phyloP scores from a whole-genome alignment of 2,797 vertebrate genomes.

The Anas georgica region DNA sequence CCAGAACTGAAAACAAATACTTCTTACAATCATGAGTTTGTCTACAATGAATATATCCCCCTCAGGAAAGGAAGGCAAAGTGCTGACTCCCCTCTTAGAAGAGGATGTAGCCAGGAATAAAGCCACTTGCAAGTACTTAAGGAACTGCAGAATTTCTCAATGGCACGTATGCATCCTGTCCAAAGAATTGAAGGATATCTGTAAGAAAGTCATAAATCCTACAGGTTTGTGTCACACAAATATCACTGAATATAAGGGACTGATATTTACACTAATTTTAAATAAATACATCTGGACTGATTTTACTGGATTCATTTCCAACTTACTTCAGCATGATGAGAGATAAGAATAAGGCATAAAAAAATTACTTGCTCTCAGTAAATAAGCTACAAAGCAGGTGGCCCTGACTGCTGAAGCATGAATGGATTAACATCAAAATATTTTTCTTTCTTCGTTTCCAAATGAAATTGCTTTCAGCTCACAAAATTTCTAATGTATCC shows the following conservation, averaged over 20 bases:
- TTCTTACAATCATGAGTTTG: neutral
- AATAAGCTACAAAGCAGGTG: neutral
- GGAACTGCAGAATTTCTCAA: neutral
- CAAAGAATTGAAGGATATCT: neutral
- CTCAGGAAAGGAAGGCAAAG: neutral
- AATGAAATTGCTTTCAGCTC: constrained; percentile 49
- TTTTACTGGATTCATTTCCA: neutral
- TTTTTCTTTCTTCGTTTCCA: constrained; percentile 32
- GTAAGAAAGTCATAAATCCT: neutral
- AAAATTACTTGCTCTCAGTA: neutral
- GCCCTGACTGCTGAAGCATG: neutral
- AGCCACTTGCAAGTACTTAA: neutral
- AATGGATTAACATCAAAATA: constrained; percentile 54
- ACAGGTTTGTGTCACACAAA: neutral
- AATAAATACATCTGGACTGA: neutral
- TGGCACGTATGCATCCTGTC: neutral
- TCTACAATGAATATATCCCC: neutral
- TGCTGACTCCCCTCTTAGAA: neutral
- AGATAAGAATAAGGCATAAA: neutral
- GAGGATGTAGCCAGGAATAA: neutral
- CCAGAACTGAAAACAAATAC: neutral
- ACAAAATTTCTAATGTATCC: constrained; percentile 39
- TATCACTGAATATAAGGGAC: neutral
- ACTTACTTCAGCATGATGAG: neutral
- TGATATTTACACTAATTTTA: neutral